Conservation (phyloP, 2,797 vertebrate genomes). For the Euphonia xanthogaster region DNA sequence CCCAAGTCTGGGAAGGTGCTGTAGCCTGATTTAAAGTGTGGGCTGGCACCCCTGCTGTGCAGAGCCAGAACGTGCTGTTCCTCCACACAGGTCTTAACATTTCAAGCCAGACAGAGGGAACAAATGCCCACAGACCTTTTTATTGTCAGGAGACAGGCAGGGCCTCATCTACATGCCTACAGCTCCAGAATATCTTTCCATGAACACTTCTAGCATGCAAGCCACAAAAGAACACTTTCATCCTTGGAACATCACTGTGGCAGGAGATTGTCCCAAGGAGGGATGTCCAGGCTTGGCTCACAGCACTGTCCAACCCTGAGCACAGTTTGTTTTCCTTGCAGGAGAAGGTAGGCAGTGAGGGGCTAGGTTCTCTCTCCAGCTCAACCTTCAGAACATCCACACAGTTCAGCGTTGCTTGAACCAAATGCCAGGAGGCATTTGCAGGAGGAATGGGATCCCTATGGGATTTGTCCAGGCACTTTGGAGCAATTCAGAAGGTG, state of each 20-base stretch:
- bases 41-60: background rate
- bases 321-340: background rate
- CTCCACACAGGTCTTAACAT: background rate
- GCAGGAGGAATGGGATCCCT: background rate
- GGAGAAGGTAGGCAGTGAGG: background rate
- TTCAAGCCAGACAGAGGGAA: conserved; percentile 4
- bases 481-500: background rate
- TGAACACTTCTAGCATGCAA: background rate
- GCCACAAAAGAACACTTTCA: background rate
- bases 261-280: background rate
- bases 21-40: background rate
- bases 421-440: background rate
- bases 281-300: background rate
- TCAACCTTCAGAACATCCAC: background rate
- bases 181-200: background rate
- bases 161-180: background rate
- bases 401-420: background rate
- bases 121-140: conserved; percentile 14
- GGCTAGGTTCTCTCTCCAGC: background rate
- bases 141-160: background rate
- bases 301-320: background rate
- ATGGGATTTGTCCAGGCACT: background rate
- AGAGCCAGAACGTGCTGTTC: conserved; percentile 24
- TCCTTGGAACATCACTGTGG: background rate
- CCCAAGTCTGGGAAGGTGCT: conserved; percentile 26